Evolutionary conservation across 2,888 invertebrate species (phyloP).

Genomic region (Drosophila nr. perissopoda): DNA sequence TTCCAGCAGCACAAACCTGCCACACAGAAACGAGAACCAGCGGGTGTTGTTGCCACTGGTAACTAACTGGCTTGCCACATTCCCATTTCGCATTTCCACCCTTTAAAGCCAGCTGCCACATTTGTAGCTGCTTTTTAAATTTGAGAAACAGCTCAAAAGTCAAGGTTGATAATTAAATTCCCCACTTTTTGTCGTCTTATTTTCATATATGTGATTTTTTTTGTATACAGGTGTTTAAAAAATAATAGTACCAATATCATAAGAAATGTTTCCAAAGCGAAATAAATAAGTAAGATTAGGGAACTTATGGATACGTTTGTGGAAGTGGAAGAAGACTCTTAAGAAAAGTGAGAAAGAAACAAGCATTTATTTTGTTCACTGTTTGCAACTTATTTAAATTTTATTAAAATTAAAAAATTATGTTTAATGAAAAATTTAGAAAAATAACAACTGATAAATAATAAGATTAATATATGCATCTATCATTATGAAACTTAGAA

Average conservation of each 20-base stretch:
- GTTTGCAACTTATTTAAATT: not conserved
- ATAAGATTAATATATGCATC: not conserved
- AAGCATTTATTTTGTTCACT: not conserved
- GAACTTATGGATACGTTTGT: not conserved
- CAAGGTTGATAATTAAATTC: slow-evolving; percentile 78
- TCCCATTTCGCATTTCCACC: slow-evolving; percentile 6
- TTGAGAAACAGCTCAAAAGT: slow-evolving; percentile 50
- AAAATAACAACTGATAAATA: not conserved
- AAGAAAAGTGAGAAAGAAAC: not conserved
- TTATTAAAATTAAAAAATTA: not conserved
- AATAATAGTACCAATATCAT: no score
- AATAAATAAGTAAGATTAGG: not conserved
- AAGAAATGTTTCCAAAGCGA: not conserved
- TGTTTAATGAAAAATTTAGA: not conserved
- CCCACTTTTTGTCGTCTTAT: slow-evolving; percentile 26
- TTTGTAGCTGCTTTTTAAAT: slow-evolving; percentile 27
- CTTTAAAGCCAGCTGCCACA: slow-evolving; percentile 36
- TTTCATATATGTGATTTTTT: not conserved
- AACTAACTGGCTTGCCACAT: slow-evolving; percentile 13
- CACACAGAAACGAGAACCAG: slow-evolving; percentile 7
- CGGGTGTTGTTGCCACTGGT: slow-evolving; percentile 15
- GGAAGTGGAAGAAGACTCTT: not conserved
- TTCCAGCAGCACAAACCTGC: slow-evolving; percentile 51
- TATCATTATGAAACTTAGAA: not conserved
- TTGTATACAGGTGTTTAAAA: not conserved